Evolutionary conservation across 2,888 invertebrate genomes (phyloP).

Genomic region (Molorchus minor): DNA sequence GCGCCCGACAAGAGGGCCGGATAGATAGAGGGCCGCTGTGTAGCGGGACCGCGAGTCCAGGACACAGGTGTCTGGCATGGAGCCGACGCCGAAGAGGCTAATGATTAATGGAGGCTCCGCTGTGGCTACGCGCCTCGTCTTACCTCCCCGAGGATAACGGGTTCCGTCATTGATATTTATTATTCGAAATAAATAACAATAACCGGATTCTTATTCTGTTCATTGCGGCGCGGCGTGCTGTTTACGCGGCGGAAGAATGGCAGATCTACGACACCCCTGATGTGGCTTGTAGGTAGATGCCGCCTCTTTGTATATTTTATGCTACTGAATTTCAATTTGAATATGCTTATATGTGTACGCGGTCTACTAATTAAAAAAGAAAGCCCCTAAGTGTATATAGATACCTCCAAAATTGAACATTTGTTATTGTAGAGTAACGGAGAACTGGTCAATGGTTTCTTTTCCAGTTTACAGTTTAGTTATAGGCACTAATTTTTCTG

Average conservation of each 20-base stretch:
- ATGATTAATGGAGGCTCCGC: constrained; percentile 54
- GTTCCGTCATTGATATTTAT: constrained; percentile 60
- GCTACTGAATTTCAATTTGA: too few relatives aligned
- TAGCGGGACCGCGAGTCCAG: constrained; percentile 15
- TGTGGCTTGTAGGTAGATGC: neutral
- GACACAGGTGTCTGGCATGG: constrained; percentile 50
- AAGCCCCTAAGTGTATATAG: too few relatives aligned
- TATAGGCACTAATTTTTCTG: too few relatives aligned
- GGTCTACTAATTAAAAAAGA: too few relatives aligned
- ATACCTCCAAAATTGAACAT: too few relatives aligned
- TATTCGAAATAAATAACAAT: constrained; percentile 61
- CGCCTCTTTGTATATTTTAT: too few relatives aligned
- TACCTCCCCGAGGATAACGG: constrained; percentile 46
- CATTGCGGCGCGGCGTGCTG: constrained; percentile 53
- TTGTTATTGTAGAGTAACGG: too few relatives aligned
- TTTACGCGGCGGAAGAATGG: constrained; percentile 44
- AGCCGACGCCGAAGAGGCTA: constrained; percentile 36
- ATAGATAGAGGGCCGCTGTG: constrained; percentile 36
- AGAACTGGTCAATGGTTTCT: too few relatives aligned
- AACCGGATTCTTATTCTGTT: constrained; percentile 58
- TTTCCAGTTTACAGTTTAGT: too few relatives aligned
- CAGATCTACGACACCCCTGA: constrained; percentile 29
- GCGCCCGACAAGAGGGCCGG: constrained; percentile 45
- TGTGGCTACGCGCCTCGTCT: constrained; percentile 48
- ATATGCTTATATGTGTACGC: too few relatives aligned